A percentile compares a stretch with the other conserved stretches of the same genome.
Evolutionary conservation across 2,888 invertebrate species (phyloP).

Genomic region (Noctuana brunneofusca): DNA sequence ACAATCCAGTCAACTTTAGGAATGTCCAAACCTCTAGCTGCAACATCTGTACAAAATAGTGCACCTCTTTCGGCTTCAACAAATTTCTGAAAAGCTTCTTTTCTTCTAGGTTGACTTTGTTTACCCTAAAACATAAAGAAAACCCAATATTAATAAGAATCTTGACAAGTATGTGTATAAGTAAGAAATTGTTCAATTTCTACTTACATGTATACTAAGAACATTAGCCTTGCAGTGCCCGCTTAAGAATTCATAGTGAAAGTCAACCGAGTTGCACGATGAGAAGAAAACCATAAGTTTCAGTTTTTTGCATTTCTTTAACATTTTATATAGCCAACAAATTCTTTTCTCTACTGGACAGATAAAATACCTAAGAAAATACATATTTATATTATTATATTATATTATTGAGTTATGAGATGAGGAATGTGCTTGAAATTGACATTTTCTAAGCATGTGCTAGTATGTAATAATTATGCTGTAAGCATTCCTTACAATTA

Average conservation of each 20-base stretch:
- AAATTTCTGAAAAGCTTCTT: conserved; percentile 97
- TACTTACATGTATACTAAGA: conserved; percentile 95
- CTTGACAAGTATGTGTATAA: background rate
- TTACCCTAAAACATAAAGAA: conserved; percentile 87
- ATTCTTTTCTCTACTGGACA: conserved; percentile 96
- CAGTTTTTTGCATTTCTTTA: conserved; percentile 95
- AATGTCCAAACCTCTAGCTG: conserved; percentile 97
- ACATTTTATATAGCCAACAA: conserved; percentile 95
- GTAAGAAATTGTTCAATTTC: background rate
- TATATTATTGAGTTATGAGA: background rate
- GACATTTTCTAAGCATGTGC: no score
- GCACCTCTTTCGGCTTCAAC: conserved; percentile 95
- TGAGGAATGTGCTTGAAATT: background rate
- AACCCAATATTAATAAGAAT: no score
- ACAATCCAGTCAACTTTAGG: conserved; percentile 99
- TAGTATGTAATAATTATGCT: no score
- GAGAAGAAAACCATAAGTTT: conserved; percentile 99
- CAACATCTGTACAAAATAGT: conserved; percentile 98
- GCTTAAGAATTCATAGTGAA: conserved; percentile 95
- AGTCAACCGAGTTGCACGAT: conserved; percentile 98
- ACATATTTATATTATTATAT: background rate
- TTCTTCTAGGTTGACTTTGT: conserved; percentile 97
- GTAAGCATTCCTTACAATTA: no score
- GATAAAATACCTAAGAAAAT: conserved; percentile 88
- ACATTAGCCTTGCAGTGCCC: conserved; percentile 94